Evolutionary conservation across 2,797 vertebrate species (phyloP), one percentile per base, ranked within the genome.

Genomic region (Hippocampus kuda): DNA sequence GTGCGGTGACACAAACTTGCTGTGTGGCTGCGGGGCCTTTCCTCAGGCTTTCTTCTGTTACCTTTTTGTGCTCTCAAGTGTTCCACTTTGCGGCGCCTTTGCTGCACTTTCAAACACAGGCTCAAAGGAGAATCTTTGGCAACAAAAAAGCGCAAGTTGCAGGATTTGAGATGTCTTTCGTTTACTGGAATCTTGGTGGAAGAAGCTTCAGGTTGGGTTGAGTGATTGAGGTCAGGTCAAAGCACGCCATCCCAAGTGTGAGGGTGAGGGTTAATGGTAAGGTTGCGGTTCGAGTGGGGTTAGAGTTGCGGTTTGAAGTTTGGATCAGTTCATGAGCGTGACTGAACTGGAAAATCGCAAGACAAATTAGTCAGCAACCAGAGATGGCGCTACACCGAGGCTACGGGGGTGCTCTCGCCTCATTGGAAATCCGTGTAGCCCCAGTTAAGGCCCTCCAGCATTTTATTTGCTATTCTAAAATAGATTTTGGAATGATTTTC

Each of bases 1-100:
- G 24, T 16, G 72, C 74, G 72, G 70, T 61, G 46, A 74, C 83
- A 61, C 77, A 86, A 85, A 87, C 87, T 84, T 81, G 85, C 84
- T 87, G 76, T 74, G 86, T 83, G 81, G 85, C 84, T 85, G 75
- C 71, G 77, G 82, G 87, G 85, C 79, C 74, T 85, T 68, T 65
- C 78, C 83, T 85, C 83, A 69, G 70, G 80, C 74, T 85, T 84
- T 83, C 86, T 89, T 84, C 78, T 77, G 73, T 89, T 88, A 85
- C 87, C 78, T 7, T 81, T 82, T 80, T 66, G 75, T 66, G 48
- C 62, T 57, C 60, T 76, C 72, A 83, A 83, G 77, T 85, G 84
- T 86, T 72, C 73, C 79, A 75, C 78, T 83, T 82, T 77, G 51
- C 66, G 68, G 60, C 34, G 69, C 75, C 77, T 85, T 80, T 80